phyloP scores from a whole-genome alignment of 2,888 invertebrate genomes.

The Nebria salina region DNA sequence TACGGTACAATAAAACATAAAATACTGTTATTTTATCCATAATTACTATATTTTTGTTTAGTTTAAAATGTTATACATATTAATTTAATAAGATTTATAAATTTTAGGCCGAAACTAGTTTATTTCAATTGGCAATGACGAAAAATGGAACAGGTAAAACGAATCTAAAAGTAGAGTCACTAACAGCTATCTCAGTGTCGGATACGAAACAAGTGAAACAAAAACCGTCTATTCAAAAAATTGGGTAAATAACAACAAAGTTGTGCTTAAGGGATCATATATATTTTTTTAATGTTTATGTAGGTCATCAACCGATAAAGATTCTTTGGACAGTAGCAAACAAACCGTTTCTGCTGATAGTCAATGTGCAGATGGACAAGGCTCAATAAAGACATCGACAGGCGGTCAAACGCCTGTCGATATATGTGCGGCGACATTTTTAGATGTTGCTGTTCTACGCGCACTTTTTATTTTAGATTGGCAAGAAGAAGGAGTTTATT shows the following conservation, averaged over 20 bases:
- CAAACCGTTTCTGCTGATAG: conserved; percentile 56
- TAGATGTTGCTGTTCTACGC: conserved; percentile 95
- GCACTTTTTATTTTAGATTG: conserved; percentile 97
- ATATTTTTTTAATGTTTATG: conserved; percentile 40
- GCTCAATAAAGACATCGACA: conserved; percentile 53
- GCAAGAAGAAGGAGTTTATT: conserved; percentile 98
- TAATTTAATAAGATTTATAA: conserved; percentile 12
- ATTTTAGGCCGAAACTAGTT: conserved; percentile 77
- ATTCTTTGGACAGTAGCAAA: conserved; percentile 74
- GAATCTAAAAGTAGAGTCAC: conserved; percentile 64
- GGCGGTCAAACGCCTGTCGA: conserved; percentile 60
- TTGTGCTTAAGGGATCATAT: conserved; percentile 15
- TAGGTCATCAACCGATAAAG: conserved; percentile 77
- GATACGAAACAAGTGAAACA: conserved; percentile 62
- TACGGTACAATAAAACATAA: conserved; percentile 66
- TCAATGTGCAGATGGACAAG: conserved; percentile 51
- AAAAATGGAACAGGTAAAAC: conserved; percentile 62
- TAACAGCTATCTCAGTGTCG: conserved; percentile 61
- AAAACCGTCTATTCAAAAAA: conserved; percentile 68
- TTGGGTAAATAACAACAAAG: conserved; percentile 63
- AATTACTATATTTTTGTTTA: not conserved
- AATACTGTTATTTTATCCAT: not conserved
- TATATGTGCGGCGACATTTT: conserved; percentile 88
- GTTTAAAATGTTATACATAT: too few relatives aligned
- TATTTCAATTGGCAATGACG: conserved; percentile 73